Evolutionary conservation across 2,888 invertebrate genomes (phyloP).

Genomic region (Bombyx huttoni): DNA sequence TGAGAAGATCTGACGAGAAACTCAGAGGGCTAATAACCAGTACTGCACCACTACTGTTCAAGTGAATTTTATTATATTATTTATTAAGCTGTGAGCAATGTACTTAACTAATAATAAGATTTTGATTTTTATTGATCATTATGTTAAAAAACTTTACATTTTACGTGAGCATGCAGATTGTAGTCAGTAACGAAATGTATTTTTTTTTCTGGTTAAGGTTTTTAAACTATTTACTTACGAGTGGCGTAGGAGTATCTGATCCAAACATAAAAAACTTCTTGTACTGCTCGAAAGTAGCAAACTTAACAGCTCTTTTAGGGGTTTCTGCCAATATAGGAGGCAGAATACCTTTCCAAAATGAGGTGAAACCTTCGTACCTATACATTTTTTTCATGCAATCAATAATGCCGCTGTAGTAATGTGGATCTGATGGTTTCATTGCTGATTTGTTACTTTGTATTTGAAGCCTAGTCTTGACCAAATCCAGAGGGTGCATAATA

Average conservation of each 20-base stretch:
- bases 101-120: too few species aligned
- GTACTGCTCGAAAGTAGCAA: constrained; percentile 94
- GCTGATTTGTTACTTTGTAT: constrained; percentile 37
- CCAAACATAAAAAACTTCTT: constrained; percentile 89
- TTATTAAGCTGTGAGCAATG: too few species aligned
- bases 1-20: too few species aligned
- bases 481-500: constrained; percentile 95
- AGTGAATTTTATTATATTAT: too few species aligned
- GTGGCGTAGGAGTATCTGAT: constrained; percentile 79
- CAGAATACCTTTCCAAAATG: constrained; percentile 94
- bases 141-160: too few species aligned
- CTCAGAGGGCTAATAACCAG: too few species aligned
- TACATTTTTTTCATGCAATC: constrained; percentile 95
- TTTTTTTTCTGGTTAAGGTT: too few species aligned
- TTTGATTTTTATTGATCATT: too few species aligned
- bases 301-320: constrained; percentile 95
- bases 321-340: constrained; percentile 96
- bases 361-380: constrained; percentile 82
- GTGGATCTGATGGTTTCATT: constrained; percentile 52
- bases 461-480: constrained; percentile 87
- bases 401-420: constrained; percentile 82
- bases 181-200: too few species aligned
- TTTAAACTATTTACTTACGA: constrained; percentile 56
- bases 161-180: too few species aligned
- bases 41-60: too few species aligned